Evolutionary conservation across 2,113 vertebrate species (phyloP).

Genomic region (Parotia lawesii): DNA sequence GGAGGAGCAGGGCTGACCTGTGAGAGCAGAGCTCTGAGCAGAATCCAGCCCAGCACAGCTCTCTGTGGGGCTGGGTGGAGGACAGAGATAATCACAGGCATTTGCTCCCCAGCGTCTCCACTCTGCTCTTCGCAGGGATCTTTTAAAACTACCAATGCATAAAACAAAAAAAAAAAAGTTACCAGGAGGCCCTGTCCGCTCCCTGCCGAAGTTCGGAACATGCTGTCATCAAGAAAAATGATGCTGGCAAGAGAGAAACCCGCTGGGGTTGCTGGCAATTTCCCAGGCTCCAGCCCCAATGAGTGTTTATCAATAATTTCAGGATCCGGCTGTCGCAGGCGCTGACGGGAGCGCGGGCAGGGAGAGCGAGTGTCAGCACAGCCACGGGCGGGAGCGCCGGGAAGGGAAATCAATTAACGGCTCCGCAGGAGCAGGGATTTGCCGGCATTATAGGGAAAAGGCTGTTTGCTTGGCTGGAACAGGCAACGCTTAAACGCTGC

Average conservation of each 20-base stretch:
- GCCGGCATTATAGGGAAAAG: not conserved
- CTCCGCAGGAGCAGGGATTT: not conserved
- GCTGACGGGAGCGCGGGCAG: not conserved
- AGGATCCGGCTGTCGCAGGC: slow-evolving; percentile 35
- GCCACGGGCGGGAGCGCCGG: not conserved
- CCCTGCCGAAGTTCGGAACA: slow-evolving; percentile 18
- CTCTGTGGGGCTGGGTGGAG: not conserved
- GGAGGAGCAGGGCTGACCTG: not conserved
- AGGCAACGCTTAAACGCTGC: not conserved
- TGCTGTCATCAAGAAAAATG: slow-evolving; percentile 78
- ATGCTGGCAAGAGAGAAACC: slow-evolving; percentile 70
- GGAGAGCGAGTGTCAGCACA: not conserved
- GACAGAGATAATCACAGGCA: not conserved
- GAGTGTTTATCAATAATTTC: slow-evolving; percentile 72
- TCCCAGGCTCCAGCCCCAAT: slow-evolving; percentile 63
- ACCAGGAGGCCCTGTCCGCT: not conserved
- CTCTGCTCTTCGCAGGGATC: not conserved
- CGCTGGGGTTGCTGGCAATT: slow-evolving; percentile 66
- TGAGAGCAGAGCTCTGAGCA: not conserved
- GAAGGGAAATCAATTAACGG: not conserved
- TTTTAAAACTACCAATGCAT: not conserved
- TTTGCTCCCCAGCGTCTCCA: not conserved
- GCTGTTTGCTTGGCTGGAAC: rapidly evolving
- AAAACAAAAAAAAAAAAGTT: slow-evolving; percentile 27
- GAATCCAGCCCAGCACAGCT: not conserved